Base-by-base conservation (phyloP, 2,888 invertebrate species). In the Cryptosula pallasiana region DNA sequence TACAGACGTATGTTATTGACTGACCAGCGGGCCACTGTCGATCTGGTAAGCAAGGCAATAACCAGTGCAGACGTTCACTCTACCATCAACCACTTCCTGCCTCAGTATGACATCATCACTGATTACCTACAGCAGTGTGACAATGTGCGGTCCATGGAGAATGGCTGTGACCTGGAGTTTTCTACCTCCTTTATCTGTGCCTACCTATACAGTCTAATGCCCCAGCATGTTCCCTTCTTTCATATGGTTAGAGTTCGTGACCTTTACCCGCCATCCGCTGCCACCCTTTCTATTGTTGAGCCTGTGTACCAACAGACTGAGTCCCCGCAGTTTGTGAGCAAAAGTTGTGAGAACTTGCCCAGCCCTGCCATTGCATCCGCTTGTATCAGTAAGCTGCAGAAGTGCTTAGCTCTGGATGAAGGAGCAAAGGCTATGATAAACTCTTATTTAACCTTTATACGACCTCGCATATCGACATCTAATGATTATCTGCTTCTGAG, bases 121-220 rank as follows among this genome's bases (percentile, higher is more conserved):
- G 23, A 36, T 29, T 54, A 54, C 25, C 29, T 70, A 2, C 5
- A n/a, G 2, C 45, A 45, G 5, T 36, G 45, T 29, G 3, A 36
- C 2, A n/a, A 34, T 32, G 55, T 70, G n/a, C 70, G 55, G 9
- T 36, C 70, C 27, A 36, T 70, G 45, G 70, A 70, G n/a, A 54
- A 36, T 5, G 70, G 70, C n/a, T 54, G 55, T 36, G 70, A 70
- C 55, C 20, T 70, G 2, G 70, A 70, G 25, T 70, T 70, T 36
- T 5, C 35, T 23, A 70, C 70, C 13, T 70, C 70, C 25, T 70
- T 36, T 32, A 35, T 70, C 3, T 70, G 70, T 32, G 23, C 27
- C 23, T 70, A 36, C 25, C 45, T 70, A 5, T 63, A 63, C 63
- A 27, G 63, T 63, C 27, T 63, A 5, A 32, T 63, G 63, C 63